Percentiles rank a stretch among this genome's conserved stretches.
phyloP scores from a whole-genome alignment of 2,888 invertebrate species.

The Caenorhabditis afra region DNA sequence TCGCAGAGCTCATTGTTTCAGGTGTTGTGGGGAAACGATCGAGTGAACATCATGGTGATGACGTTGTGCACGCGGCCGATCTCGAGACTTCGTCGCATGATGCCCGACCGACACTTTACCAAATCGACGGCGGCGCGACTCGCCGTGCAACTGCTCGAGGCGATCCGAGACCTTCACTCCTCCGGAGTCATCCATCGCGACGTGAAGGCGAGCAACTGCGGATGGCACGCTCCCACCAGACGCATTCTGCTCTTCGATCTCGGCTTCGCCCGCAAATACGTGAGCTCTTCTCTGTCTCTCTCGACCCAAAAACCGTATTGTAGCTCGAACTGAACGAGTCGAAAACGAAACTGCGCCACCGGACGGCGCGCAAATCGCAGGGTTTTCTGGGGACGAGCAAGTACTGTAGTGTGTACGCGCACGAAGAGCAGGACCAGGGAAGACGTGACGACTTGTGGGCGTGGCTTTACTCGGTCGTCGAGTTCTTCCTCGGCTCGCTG shows the following conservation, averaged over 20 bases:
- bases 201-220: slow-evolving; percentile 74
- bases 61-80: slow-evolving; percentile 68
- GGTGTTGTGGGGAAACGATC: slow-evolving; percentile 11
- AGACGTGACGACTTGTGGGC: slow-evolving; percentile 75
- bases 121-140: slow-evolving; percentile 72
- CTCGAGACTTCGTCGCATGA: slow-evolving; percentile 68
- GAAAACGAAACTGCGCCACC: slow-evolving; percentile 36
- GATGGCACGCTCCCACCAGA: slow-evolving; percentile 61
- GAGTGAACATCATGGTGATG: slow-evolving; percentile 74
- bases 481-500: slow-evolving; percentile 67
- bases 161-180: slow-evolving; percentile 69
- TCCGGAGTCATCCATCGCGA: slow-evolving; percentile 74
- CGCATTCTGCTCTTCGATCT: slow-evolving; percentile 61
- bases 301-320: not conserved
- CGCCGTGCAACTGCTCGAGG: slow-evolving; percentile 63
- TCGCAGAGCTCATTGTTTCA: not conserved
- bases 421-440: slow-evolving; percentile 71
- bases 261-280: slow-evolving; percentile 63
- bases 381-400: slow-evolving; percentile 73
- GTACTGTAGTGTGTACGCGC: slow-evolving; percentile 64
- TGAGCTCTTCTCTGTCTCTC: no score
- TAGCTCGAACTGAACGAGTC: slow-evolving; percentile 46
- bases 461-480: slow-evolving; percentile 74
- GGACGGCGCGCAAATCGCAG: slow-evolving; percentile 59
- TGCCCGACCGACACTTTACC: slow-evolving; percentile 69